Evolutionary conservation across 2,888 invertebrate species (phyloP), one percentile per base, ranked within the genome.

Genomic region (Pseudococcus viburni): DNA sequence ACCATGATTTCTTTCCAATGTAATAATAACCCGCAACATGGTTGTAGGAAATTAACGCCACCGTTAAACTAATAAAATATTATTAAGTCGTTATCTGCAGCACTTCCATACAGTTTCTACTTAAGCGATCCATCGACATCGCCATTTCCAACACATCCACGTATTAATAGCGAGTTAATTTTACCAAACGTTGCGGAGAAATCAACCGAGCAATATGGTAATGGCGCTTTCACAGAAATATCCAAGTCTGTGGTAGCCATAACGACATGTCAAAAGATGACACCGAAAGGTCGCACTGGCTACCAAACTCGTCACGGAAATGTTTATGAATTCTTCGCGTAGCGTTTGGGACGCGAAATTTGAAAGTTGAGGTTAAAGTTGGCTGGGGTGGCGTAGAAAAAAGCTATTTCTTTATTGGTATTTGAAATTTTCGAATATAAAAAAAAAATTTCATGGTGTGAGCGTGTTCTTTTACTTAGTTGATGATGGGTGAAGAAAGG

Each of bases 201-300:
- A 80, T 80, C 80, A 80, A 26, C 8, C 42, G 80, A 80, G 80
- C 80, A 19, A 42, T 80, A 80, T 80, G 80, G 42, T 42, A 42
- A 80, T 80, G 42, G 80, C 42, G 80, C 80, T 80, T 80, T 80
- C 80, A 80, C 80, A 42, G 46, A 3, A 42, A 46, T 19, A 42
- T n/a, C 80, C 33, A 80, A 80, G 80, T 42, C 80, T 80, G 5
- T 11, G 19, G 19, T 42, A n/a, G 42, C 7, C 26, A 33, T 80
- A 80, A 80, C 80, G 80, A 80, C 80, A 42, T 42, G 80, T 80
- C 80, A 80, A 80, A 80, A 80, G 80, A 80, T 80, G 80, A 42
- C 80, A 42, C 42, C 80, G 73, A 42, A 80, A 80, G 80, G 80
- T 80, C 80, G 80, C 8, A 42, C 59, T 42, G 12, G 80, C 42